Conservation (phyloP, 2,888 invertebrate species). For the Tachina fera region DNA sequence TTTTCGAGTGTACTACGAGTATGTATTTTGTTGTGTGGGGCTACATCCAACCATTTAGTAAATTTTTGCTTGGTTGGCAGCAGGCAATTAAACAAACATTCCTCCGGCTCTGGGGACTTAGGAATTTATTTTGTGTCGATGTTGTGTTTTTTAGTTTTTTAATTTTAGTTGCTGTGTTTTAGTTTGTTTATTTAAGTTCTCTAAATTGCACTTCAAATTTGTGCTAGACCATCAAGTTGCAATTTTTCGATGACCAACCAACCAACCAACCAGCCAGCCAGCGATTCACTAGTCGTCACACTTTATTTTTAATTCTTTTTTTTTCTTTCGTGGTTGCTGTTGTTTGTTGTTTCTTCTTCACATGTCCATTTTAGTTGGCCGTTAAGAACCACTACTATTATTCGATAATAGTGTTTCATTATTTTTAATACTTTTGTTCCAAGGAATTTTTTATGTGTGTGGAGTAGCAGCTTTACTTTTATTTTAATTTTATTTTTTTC, state of each 20-base stretch:
- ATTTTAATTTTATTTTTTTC: conserved; percentile 33
- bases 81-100: conserved; percentile 67
- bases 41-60: conserved; percentile 1
- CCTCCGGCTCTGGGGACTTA: conserved; percentile 60
- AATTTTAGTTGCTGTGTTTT: conserved; percentile 40
- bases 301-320: conserved; percentile 19
- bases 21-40: background rate
- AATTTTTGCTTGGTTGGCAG: conserved; percentile 49
- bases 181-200: conserved; percentile 62
- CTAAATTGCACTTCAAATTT: conserved; percentile 62
- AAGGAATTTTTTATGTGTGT: conserved; percentile 47
- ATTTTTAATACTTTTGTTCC: conserved; percentile 28
- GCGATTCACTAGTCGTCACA: conserved; percentile 12
- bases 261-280: conserved; percentile 33
- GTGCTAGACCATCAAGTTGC: conserved; percentile 64
- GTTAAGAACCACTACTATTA: conserved; percentile 56
- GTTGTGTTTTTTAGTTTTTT: conserved; percentile 49
- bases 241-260: conserved; percentile 58
- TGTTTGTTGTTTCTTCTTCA: conserved; percentile 22
- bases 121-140: conserved; percentile 47
- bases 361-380: conserved; percentile 39
- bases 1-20: conserved; percentile 25
- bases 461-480: conserved; percentile 47
- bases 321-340: background rate
- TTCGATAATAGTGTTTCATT: conserved; percentile 48